Percentiles rank a stretch among this genome's conserved stretches.
phyloP scores from a whole-genome alignment of 2,888 invertebrate genomes.

The Tineola bisselliella region DNA sequence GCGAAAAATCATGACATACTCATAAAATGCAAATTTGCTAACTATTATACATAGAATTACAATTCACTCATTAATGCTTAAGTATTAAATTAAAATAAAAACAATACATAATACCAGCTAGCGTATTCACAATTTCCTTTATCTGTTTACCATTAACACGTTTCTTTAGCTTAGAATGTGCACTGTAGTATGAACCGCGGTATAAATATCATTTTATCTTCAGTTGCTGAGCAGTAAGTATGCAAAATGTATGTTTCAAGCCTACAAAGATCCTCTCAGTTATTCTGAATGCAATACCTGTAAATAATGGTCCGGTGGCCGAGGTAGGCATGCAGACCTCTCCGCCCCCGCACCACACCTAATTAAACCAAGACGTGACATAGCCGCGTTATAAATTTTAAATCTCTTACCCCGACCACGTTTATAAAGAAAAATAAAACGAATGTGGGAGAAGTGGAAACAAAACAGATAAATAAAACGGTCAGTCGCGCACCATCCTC shows the following conservation, averaged over 20 bases:
- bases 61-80: too few species aligned
- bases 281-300: slow-evolving; percentile 32
- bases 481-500: slow-evolving; percentile 5
- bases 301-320: slow-evolving; percentile 30
- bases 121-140: neutral
- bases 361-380: slow-evolving; percentile 59
- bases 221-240: slow-evolving; percentile 27
- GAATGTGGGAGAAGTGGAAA: slow-evolving; percentile 22
- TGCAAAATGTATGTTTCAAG: slow-evolving; percentile 41
- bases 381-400: slow-evolving; percentile 53
- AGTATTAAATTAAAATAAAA: neutral
- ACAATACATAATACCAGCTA: neutral
- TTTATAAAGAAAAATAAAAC: slow-evolving; percentile 36
- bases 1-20: neutral
- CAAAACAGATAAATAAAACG: slow-evolving; percentile 21
- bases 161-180: slow-evolving; percentile 1
- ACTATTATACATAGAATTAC: too few species aligned
- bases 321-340: slow-evolving; percentile 31
- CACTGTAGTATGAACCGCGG: neutral
- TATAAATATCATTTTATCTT: slow-evolving; percentile 11
- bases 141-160: slow-evolving; percentile 4
- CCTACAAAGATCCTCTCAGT: slow-evolving; percentile 17
- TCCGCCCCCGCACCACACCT: slow-evolving; percentile 34
- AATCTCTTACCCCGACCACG: slow-evolving; percentile 39
- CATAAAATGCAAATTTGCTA: too few species aligned